Conservation (phyloP, 2,113 vertebrate genomes). For the Pimephales promelas region DNA sequence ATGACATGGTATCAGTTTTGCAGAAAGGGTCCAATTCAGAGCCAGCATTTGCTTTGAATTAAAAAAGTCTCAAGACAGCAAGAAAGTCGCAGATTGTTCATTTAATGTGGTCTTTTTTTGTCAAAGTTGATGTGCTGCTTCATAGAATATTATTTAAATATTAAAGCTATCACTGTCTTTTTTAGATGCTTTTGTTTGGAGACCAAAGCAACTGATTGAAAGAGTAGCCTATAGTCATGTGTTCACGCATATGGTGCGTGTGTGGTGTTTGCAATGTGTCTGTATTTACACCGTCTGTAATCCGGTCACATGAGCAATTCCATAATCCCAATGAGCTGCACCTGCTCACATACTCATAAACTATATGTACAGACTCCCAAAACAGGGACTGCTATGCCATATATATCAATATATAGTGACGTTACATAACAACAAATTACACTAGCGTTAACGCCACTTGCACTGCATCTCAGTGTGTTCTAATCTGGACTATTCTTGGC, state of each 20-base stretch:
- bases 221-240: slow-evolving; percentile 25
- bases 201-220: not conserved
- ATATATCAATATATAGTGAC: not conserved
- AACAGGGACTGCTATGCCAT: not conserved
- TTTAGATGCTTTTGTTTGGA: not conserved
- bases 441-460: not conserved
- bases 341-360: slow-evolving; percentile 31
- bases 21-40: not conserved
- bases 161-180: not conserved
- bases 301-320: slow-evolving; percentile 19
- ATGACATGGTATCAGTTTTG: not conserved
- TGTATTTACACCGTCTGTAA: slow-evolving; percentile 28
- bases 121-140: not conserved
- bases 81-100: not conserved
- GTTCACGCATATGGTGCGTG: not conserved
- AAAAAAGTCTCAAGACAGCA: not conserved
- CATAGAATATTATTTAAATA: not conserved
- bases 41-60: not conserved
- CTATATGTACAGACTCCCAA: not conserved
- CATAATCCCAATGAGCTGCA: slow-evolving; percentile 41
- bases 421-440: slow-evolving; percentile 6
- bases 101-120: not conserved
- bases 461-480: slow-evolving; percentile 3
- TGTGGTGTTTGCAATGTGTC: slow-evolving; percentile 31
- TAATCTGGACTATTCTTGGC: slow-evolving; percentile 54